Percentiles rank a stretch among this genome's conserved stretches.
phyloP scores from a whole-genome alignment of 1,140 invertebrate species.

The Carposina sasakii region DNA sequence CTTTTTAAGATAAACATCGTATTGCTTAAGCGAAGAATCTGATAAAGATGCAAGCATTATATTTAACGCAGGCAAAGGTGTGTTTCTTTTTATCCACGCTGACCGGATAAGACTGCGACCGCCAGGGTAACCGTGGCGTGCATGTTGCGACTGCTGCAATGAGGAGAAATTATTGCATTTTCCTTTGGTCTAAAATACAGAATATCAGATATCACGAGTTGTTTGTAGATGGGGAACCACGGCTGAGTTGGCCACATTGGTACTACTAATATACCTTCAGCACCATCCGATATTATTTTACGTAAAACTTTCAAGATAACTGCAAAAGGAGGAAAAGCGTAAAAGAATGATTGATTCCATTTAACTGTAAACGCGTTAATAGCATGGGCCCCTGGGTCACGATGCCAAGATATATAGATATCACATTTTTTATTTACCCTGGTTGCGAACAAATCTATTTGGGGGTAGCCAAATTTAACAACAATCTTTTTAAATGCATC shows the following conservation, averaged over 20 bases:
- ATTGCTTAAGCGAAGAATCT: too few species aligned
- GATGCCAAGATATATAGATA: constrained; percentile 23
- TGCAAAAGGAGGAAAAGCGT: constrained; percentile 37
- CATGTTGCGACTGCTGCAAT: constrained; percentile 1
- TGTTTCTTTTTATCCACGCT: background rate
- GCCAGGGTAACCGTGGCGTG: background rate
- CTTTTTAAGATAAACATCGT: too few species aligned
- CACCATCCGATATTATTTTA: constrained; percentile 29
- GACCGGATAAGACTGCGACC: background rate
- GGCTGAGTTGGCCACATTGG: constrained; percentile 28
- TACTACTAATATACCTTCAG: constrained; percentile 27
- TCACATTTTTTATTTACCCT: constrained; percentile 33
- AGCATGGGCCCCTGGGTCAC: constrained; percentile 19
- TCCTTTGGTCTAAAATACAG: background rate
- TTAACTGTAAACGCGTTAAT: constrained; percentile 37
- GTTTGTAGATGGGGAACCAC: too few species aligned
- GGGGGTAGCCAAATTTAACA: constrained; percentile 17
- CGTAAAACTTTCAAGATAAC: constrained; percentile 26
- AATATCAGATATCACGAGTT: constrained; percentile 4
- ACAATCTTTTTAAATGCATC: constrained; percentile 18
- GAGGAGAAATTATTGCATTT: background rate
- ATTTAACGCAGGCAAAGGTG: background rate
- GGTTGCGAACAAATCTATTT: constrained; percentile 24
- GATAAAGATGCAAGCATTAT: background rate
- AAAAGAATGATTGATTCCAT: constrained; percentile 30